Base-by-base conservation (phyloP, 2,113 vertebrate species). In the Forbesichthys agassizii region DNA sequence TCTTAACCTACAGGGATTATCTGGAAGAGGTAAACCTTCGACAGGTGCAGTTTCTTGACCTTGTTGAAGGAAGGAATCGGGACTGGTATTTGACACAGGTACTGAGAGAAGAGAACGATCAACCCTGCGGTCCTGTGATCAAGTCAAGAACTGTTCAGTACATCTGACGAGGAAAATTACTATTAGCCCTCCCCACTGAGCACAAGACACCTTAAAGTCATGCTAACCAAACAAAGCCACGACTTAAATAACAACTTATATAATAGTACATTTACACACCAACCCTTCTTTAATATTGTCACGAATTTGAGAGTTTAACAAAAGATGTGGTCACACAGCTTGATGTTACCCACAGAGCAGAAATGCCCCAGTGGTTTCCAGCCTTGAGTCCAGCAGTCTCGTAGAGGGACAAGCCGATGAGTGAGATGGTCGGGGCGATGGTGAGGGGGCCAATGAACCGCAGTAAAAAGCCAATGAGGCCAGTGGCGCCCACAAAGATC, bases 321-420 rank as follows among this genome's bases (percentile, higher is more conserved):
- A 14, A 54, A 2, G 13, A 16, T 13, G 16, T 14, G 53, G 18
- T 36, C 4, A 6, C 11, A 36, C 13, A 11, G 13, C 9, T 11
- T n/a, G 42, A 58, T 7, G 47, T n/a, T 10, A 61, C 55, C 92
- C 78, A 94, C 93, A 93, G 74, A 53, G 90, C 88, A 42, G 93
- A 86, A 36, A 94, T 92, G n/a, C 93, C 93, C 93, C 93, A 94
- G 81, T 94, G 93, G 14, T 80, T 79, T 47, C 93, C 93, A 42
- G 85, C 93, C 79, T 93, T 94, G 83, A 90, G 90, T 10, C 92
- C 93, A 13, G 93, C 91, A 59, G 92, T 92, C 1, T 84, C 88
- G 80, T 93, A 94, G 47, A 94, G 85, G 0, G 92, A 94, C 20
- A 94, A 82, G 61, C 92, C 92, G 4, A 93, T 93, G 68, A 93